Evolutionary conservation across 2,113 vertebrate species (phyloP).

Genomic region (Coptodon bakossiorum): DNA sequence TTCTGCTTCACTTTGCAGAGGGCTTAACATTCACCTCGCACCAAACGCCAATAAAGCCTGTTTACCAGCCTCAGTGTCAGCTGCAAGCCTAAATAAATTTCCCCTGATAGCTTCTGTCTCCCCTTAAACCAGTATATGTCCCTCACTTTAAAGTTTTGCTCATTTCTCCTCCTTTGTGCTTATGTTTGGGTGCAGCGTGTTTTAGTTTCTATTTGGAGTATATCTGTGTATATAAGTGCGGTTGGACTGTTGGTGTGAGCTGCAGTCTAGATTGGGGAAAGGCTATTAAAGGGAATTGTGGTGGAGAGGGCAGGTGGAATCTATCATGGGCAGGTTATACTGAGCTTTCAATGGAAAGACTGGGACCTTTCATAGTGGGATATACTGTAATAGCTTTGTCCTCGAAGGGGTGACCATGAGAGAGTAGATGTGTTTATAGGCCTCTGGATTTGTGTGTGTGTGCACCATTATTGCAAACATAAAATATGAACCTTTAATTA

Average conservation of each 20-base stretch:
- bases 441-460: background rate
- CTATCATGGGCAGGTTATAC: slow-evolving; percentile 14
- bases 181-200: background rate
- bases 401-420: slow-evolving; percentile 1
- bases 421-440: background rate
- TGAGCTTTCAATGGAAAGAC: background rate
- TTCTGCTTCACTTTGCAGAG: background rate
- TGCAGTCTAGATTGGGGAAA: background rate
- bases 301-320: background rate
- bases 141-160: slow-evolving; percentile 27
- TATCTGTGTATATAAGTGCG: background rate
- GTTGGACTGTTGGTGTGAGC: background rate
- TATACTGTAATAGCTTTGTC: slow-evolving; percentile 35
- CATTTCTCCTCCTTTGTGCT: background rate
- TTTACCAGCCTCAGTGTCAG: background rate
- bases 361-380: slow-evolving; percentile 12
- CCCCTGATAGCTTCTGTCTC: slow-evolving; percentile 23
- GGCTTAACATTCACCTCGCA: background rate
- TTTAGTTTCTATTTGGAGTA: background rate
- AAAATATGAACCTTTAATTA: background rate
- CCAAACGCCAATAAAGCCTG: slow-evolving; percentile 20
- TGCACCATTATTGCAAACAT: background rate
- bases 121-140: background rate
- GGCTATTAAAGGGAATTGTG: slow-evolving; percentile 6
- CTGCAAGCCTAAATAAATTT: slow-evolving; percentile 24